Base-by-base conservation (phyloP, 2,797 vertebrate species). In the Xenentodon cancila region DNA sequence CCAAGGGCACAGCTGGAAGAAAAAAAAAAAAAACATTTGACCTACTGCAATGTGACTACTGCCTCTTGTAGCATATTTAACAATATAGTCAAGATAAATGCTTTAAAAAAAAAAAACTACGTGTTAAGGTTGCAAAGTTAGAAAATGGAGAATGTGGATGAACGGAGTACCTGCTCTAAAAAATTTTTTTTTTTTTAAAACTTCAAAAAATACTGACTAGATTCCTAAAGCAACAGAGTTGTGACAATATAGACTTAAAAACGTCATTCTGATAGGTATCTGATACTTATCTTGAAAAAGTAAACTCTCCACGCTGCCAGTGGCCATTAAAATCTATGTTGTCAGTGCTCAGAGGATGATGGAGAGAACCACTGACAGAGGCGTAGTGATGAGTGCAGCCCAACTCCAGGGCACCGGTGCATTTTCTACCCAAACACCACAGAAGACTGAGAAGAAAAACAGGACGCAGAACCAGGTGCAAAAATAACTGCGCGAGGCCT, bases 241-340 rank as follows among this genome's bases (percentile, higher is more conserved):
- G n/a, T 21, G 47, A 65, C 0, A 9, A 25, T 25, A 21, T 18
- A 53, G 59, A 62, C 15, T 59, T 3, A 46, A 27, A 53, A 27
- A 17, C 18, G 60, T 81, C 67, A 65, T 37, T n/a, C 56, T 9
- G 25, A 61, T 51, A 59, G 44, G 66, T 40, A 17, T 53, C 25
- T 46, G 37, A 48, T 40, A 59, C 60, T 25, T 16, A 64, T 64
- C 25, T 61, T 19, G 18, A 74, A 52, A 65, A 50, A 22, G 50
- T 52, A 42, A 64, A 37, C 37, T 72, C 59, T 60, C 60, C n/a
- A 7, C 7, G 50, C 75, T 71, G 68, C 75, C 73, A 73, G 53
- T 55, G 53, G 46, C 48, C 25, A 16, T 59, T 65, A 42, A 27
- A 40, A 65, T 55, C n/a, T 7, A 64, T 57, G 63, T 74, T 55